phyloP scores from a whole-genome alignment of 2,888 invertebrate species.

The Hirtodrosophila confusa region DNA sequence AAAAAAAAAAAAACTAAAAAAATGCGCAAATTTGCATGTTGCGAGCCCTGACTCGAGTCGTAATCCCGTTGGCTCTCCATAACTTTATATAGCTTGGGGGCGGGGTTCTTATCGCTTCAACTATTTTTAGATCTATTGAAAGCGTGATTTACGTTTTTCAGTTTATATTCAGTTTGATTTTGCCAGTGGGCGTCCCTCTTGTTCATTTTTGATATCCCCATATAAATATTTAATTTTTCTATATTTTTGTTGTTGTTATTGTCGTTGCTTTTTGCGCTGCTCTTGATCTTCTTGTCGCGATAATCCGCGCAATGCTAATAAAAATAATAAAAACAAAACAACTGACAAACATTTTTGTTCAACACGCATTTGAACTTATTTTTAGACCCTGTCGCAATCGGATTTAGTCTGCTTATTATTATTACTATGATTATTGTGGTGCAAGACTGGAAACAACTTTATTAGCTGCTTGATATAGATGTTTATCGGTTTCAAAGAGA shows the following conservation, averaged over 20 bases:
- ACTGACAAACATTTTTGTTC: conserved; percentile 66
- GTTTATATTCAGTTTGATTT: conserved; percentile 30
- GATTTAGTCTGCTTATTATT: conserved; percentile 49
- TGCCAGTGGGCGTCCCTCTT: conserved; percentile 63
- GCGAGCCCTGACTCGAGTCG: conserved; percentile 22
- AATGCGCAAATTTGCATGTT: conserved; percentile 56
- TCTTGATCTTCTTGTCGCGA: conserved; percentile 77
- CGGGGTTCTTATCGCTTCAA: conserved; percentile 61
- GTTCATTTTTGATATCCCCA: conserved; percentile 51
- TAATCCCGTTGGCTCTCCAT: conserved; percentile 29
- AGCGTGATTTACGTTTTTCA: conserved; percentile 75
- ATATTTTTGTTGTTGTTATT: conserved; percentile 10
- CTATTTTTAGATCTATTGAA: conserved; percentile 73
- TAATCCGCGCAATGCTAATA: conserved; percentile 74
- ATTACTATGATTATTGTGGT: conserved; percentile 46
- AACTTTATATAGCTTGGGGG: conserved; percentile 19
- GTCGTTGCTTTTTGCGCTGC: conserved; percentile 39
- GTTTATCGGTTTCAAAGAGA: conserved; percentile 32
- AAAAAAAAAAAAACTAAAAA: background rate
- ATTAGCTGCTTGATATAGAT: conserved; percentile 54
- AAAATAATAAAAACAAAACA: conserved; percentile 28
- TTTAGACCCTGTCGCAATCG: conserved; percentile 71
- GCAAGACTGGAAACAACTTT: conserved; percentile 61
- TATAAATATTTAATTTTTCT: conserved; percentile 55
- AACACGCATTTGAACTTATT: conserved; percentile 77